These are phyloP conservation scores for Dorcus hopei DNA, from an alignment of 2,888 invertebrate species.

Conservation along the genomic window DNA sequence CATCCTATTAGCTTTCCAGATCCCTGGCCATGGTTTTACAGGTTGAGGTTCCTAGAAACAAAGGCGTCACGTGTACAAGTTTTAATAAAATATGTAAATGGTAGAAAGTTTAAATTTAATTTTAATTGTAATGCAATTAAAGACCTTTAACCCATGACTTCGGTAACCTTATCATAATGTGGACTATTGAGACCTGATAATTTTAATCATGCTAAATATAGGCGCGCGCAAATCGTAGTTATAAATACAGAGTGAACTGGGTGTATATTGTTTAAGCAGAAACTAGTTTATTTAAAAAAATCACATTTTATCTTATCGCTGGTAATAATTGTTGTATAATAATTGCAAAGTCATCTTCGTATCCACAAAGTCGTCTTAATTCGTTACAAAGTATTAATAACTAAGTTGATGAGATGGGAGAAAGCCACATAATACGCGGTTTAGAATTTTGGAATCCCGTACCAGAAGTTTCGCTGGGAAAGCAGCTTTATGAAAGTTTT, in stretches of 20 bases:
- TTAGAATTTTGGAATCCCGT: conserved; percentile 15
- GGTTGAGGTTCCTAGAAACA: conserved; percentile 51
- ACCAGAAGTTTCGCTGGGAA: conserved; percentile 23
- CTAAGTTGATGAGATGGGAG: background rate
- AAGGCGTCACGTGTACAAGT: too few relatives aligned
- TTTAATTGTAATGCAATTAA: background rate
- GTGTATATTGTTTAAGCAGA: too few relatives aligned
- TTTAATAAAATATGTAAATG: too few relatives aligned
- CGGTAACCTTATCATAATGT: too few relatives aligned
- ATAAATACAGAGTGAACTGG: too few relatives aligned
- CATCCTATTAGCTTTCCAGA: conserved; percentile 56
- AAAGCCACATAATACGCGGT: conserved; percentile 21
- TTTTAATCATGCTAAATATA: too few relatives aligned
- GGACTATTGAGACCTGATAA: too few relatives aligned
- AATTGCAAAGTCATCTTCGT: too few relatives aligned
- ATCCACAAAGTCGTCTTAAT: too few relatives aligned
- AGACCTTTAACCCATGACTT: background rate
- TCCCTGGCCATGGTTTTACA: conserved; percentile 57
- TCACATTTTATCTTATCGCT: background rate
- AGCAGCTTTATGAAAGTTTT: conserved; percentile 23
- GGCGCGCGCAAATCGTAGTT: too few relatives aligned
- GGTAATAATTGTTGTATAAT: too few relatives aligned
- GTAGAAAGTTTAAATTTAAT: background rate
- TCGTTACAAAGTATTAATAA: too few relatives aligned
- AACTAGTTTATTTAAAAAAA: background rate